Evolutionary conservation across 2,797 vertebrate genomes (phyloP).

Genomic region (Gymnothorax javanicus): DNA sequence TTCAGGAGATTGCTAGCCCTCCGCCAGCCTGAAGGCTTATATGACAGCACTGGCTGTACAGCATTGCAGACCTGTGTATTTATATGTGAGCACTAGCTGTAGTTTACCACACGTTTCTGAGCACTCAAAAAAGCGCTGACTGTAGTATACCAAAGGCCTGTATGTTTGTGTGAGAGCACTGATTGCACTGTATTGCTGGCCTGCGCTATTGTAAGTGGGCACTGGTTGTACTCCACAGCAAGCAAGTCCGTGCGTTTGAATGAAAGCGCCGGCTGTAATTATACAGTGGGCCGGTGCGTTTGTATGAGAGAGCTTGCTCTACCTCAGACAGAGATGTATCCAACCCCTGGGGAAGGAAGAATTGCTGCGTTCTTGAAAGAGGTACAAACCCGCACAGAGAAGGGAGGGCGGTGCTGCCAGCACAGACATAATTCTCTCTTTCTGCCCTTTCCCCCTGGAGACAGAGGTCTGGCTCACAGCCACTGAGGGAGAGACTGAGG

Average conservation of each 20-base stretch:
- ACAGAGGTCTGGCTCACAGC: slow-evolving; percentile 76
- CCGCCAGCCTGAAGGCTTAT: neutral
- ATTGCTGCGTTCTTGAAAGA: slow-evolving; percentile 72
- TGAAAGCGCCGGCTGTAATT: neutral
- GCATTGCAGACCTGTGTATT: too few relatives aligned
- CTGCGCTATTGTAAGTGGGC: too few relatives aligned
- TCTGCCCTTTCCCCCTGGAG: slow-evolving; percentile 82
- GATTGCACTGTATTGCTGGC: too few relatives aligned
- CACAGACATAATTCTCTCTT: slow-evolving; percentile 78
- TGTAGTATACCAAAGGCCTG: too few relatives aligned
- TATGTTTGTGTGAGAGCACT: neutral
- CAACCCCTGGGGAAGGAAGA: slow-evolving; percentile 46
- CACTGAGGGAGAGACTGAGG: slow-evolving; percentile 71
- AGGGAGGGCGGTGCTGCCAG: slow-evolving; percentile 73
- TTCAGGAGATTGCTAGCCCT: neutral
- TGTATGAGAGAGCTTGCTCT: slow-evolving; percentile 29
- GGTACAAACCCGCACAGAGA: slow-evolving; percentile 76
- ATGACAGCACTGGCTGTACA: neutral
- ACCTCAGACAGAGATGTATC: slow-evolving; percentile 33
- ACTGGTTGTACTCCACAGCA: too few relatives aligned
- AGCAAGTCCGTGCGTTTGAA: neutral
- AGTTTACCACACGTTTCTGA: neutral
- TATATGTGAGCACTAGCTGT: too few relatives aligned
- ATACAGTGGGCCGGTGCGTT: slow-evolving; percentile 20
- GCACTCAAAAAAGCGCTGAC: neutral